Base-by-base conservation (phyloP, 2,113 vertebrate species). In the Notothenia rossii region DNA sequence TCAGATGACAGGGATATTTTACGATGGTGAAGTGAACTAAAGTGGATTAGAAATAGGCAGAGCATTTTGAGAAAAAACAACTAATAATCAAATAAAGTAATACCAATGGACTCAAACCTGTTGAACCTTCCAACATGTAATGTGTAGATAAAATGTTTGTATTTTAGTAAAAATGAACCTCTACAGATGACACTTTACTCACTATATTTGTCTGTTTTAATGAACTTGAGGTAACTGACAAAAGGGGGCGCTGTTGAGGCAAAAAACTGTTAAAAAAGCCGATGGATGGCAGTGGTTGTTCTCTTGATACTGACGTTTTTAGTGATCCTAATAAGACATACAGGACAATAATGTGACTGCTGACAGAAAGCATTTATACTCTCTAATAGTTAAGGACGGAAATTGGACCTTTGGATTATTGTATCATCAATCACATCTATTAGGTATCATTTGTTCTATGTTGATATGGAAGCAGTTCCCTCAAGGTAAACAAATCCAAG, bases 221-320 rank as follows among this genome's bases (percentile, higher is more conserved):
- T 74, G 55, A 72, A 29, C 10, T 25, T 49, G 62, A 22, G 63
- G 46, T 40, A 49, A 53, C 14, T 74, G 76, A 78, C 93, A 83
- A 91, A 86, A 88, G 91, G 85, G 90, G 91, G 91, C 90, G 88
- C 92, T 93, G 85, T 90, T 91, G 88, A 88, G 91, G 85, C 81
- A 88, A 72, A 71, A 65, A 90, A 72, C 60, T 56, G 74, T 60
- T 62, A 10, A 67, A 76, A 60, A 67, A 2, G 22, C 6, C 12
- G 54, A 14, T 48, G 74, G 89, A 50, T 68, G 72, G 54, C 67
- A 80, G 72, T 5, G 18, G 22, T 45, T 70, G 36, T 73, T 80
- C 25, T 73, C 61, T 50, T 77, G 49, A 67, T 40, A 2, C 20
- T 82, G 76, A 79, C 83, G 80, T 63, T 29, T 77, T 17, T 71